Evolutionary conservation across 2,113 vertebrate genomes (phyloP).

Genomic region (Scalopus aquaticus): DNA sequence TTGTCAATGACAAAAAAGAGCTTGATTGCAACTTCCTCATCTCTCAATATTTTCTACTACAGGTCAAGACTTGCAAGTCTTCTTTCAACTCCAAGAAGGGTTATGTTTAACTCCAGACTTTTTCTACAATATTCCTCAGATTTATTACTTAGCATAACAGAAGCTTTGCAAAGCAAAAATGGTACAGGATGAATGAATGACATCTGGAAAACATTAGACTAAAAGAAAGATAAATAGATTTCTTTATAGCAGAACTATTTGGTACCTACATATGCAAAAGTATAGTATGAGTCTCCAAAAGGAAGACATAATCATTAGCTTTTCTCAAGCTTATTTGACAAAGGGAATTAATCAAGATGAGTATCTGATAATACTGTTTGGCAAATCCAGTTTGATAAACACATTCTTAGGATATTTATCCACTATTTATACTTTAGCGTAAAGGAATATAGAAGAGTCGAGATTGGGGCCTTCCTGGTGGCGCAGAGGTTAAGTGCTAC

Average conservation of each 20-base stretch:
- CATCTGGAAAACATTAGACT: background rate
- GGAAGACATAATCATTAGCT: background rate
- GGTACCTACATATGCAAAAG: background rate
- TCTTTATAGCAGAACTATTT: background rate
- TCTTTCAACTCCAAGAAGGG: background rate
- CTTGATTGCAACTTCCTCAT: background rate
- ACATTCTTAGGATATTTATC: background rate
- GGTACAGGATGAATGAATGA: background rate
- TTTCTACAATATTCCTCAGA: background rate
- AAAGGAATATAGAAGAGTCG: no score
- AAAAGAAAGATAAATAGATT: background rate
- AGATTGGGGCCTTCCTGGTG: no score
- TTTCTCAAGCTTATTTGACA: background rate
- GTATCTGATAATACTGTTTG: background rate
- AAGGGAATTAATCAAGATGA: background rate
- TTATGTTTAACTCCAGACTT: background rate
- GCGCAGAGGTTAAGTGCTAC: no score
- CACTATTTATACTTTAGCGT: background rate
- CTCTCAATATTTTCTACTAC: background rate
- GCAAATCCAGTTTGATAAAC: background rate
- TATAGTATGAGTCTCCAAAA: background rate
- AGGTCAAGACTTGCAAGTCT: background rate
- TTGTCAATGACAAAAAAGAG: background rate
- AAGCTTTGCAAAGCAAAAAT: background rate
- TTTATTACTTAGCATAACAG: constrained; percentile 1